Percentiles rank a stretch among this genome's conserved stretches.
phyloP scores from a whole-genome alignment of 2,113 vertebrate genomes.

The Puffinus mauretanicus region DNA sequence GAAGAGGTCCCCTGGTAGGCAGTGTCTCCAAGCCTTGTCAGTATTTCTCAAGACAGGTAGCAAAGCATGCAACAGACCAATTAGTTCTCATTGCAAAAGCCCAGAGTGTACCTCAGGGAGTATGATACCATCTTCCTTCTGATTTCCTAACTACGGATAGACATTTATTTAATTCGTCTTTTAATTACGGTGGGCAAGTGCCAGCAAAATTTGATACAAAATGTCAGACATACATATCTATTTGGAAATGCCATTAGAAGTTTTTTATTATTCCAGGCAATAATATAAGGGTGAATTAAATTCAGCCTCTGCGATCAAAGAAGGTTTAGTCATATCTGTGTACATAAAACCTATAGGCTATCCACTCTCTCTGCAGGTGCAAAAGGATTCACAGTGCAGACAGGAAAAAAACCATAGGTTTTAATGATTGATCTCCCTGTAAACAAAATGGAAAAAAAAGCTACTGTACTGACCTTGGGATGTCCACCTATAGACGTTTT shows the following conservation, averaged over 20 bases:
- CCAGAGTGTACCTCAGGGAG: neutral
- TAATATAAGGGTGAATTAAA: neutral
- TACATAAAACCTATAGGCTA: neutral
- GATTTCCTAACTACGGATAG: neutral
- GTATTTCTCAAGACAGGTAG: neutral
- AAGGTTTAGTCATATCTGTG: neutral
- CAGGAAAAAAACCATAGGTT: neutral
- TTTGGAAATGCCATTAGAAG: neutral
- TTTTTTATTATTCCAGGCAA: neutral
- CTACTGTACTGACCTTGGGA: conserved; percentile 51
- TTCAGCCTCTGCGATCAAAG: neutral
- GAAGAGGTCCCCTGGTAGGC: neutral
- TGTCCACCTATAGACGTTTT: conserved; percentile 52
- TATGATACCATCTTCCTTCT: neutral
- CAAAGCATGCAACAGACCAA: neutral
- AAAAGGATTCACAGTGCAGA: neutral
- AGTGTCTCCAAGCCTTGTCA: neutral
- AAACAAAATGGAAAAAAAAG: conserved; percentile 39
- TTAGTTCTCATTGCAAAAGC: neutral
- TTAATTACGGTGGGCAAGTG: neutral
- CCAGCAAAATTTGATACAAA: neutral
- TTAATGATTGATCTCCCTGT: conserved; percentile 6
- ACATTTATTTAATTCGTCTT: neutral
- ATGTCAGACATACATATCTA: neutral
- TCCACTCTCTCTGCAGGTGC: neutral